Base-by-base conservation (phyloP, 2,113 vertebrate species). In the Aviceda subcristata region DNA sequence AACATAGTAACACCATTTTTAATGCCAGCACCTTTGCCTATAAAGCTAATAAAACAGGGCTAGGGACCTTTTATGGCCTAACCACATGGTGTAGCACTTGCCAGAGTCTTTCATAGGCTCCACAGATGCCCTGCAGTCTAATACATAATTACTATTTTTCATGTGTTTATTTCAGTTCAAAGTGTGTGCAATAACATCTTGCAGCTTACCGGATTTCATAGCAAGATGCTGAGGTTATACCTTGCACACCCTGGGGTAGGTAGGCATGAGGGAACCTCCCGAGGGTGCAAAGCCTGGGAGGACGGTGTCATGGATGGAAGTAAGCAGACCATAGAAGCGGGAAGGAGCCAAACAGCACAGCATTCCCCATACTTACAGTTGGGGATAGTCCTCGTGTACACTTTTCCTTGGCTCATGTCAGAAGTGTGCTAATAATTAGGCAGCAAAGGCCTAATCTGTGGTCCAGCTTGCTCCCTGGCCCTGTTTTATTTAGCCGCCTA, bases 381-480 rank as follows among this genome's bases (percentile, higher is more conserved):
- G 66, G 43, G 59, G 92, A 62, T 34, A 76, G 74, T 53, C 69
- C 84, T 66, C 0, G 0, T 27, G 64, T 60, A 78, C 2, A 6
- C 66, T 94, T 87, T 72, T 87, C 46, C 87, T 86, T 66, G 66
- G 69, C 90, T 95, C 1, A 0, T 86, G 90, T 86, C 71, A 82
- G 77, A 63, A 92, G 62, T 41, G 71, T 96, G 94, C 81, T 88
- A 91, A 67, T 63, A 81, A 96, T 96, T 79, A 96, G 81, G 87
- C 67, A 92, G 87, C 57, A 91, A 84, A 91, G 46, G 62, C 93
- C 11, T 55, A 94, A 92, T 94, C 85, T 96, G 90, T 64, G 73
- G 90, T 96, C 90, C 96, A 96, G 92, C 94, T 96, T 95, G 87
- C 81, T 90, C 93, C 80, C 90, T 62, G 73, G 91, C 73, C 81